These are phyloP conservation scores for Stomorhina lunata DNA, from an alignment of 2,888 invertebrate species.

Conservation along the genomic window DNA sequence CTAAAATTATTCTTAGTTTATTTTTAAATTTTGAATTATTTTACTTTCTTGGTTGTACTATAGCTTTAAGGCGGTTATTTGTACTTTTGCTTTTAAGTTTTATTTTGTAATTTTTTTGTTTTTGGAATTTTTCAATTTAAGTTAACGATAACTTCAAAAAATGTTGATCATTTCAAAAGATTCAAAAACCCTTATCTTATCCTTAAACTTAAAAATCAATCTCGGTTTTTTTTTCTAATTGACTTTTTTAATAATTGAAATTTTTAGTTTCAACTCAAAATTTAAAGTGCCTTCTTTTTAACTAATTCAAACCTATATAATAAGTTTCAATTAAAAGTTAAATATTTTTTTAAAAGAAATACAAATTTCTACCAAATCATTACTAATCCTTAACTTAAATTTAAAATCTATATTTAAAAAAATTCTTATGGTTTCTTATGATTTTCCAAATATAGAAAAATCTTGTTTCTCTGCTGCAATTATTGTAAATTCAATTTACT, in stretches of 20 bases:
- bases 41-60: slow-evolving; percentile 36
- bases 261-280: too few species aligned
- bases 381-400: not conserved
- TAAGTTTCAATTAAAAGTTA: too few species aligned
- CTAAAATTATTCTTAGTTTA: not conserved
- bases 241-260: too few species aligned
- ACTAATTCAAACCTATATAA: too few species aligned
- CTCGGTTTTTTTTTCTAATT: not conserved
- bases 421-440: not conserved
- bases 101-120: not conserved
- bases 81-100: slow-evolving; percentile 36
- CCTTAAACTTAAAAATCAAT: not conserved
- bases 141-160: too few species aligned
- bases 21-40: not conserved
- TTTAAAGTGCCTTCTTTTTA: too few species aligned
- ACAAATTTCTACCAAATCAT: too few species aligned
- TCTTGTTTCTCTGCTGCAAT: slow-evolving; percentile 13
- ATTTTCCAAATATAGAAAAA: not conserved
- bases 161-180: too few species aligned
- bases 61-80: slow-evolving; percentile 52
- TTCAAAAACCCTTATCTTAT: too few species aligned
- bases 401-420: not conserved
- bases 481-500: slow-evolving; percentile 40
- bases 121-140: too few species aligned
- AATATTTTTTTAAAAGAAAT: too few species aligned